Percentiles rank a stretch among this genome's conserved stretches.
Evolutionary conservation across 2,113 vertebrate genomes (phyloP).

Genomic region (Pterocles gutturalis): DNA sequence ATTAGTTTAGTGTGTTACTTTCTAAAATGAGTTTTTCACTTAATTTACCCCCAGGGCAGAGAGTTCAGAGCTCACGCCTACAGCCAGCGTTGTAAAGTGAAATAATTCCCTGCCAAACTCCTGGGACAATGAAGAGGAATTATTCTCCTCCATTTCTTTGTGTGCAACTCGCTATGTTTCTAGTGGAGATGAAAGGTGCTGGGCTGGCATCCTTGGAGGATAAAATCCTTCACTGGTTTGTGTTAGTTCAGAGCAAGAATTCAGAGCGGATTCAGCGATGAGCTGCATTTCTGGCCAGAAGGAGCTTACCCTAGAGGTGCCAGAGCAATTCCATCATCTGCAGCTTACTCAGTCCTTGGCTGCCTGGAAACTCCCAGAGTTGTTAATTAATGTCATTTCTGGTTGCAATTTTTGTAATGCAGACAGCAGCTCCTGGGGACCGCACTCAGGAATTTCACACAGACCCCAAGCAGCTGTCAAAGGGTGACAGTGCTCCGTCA

Average conservation of each 20-base stretch:
- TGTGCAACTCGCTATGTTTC: accelerated
- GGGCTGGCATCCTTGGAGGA: background rate
- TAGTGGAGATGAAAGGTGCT: background rate
- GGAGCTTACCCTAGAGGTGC: background rate
- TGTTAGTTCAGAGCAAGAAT: background rate
- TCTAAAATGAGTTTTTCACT: constrained; percentile 20
- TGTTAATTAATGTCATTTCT: background rate
- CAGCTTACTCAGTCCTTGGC: background rate
- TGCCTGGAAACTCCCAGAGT: background rate
- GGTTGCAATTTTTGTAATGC: accelerated
- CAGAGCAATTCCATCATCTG: background rate
- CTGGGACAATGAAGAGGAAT: background rate
- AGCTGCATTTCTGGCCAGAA: background rate
- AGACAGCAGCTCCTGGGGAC: background rate
- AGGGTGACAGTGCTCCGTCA: background rate
- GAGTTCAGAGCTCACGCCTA: background rate
- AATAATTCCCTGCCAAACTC: background rate
- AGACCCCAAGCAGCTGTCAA: background rate
- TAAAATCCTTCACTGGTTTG: background rate
- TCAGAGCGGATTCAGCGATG: background rate
- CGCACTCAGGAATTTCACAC: background rate
- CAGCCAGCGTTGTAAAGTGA: background rate
- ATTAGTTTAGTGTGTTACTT: background rate
- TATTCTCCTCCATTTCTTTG: background rate
- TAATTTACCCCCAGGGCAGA: background rate